Base-by-base conservation (phyloP, 2,113 vertebrate species). In the Varanus komodoensis region DNA sequence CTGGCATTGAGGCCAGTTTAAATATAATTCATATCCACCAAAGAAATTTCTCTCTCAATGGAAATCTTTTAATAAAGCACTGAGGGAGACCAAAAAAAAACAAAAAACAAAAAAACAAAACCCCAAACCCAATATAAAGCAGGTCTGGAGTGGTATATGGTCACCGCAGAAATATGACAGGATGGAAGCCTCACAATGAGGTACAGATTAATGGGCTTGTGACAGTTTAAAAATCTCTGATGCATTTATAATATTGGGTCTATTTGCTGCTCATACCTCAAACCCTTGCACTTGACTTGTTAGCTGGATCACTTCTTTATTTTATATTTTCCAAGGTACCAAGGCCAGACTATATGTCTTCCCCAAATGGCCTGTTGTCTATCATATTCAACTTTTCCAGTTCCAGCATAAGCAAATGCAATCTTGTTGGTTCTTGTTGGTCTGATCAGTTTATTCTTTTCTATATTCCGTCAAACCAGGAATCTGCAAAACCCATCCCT, bases 61-160 rank as follows among this genome's bases (percentile, higher is more conserved):
- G 71, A 89, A 82, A 92, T 71, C 8, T 64, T 69, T 86, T 52
- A 85, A 79, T 8, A 7, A 21, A 68, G 8, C 8, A 11, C 75
- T 84, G 8, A 23, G 38, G 29, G 7, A 34, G n/a, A 25, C 27
- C 61, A 27, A 73, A 88, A 84, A 54, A 44, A 44, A 44, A 44
- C 38, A n/a, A n/a, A n/a, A n/a, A n/a, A n/a, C n/a, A n/a, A n/a
- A n/a, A n/a, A n/a, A n/a, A n/a, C n/a, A n/a, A n/a, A n/a, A n/a
- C n/a, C n/a, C n/a, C n/a, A n/a, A n/a, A n/a, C 38, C 38, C 34
- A 69, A 29, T 11, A 27, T 3, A 80, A 48, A 71, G 9, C 23
- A 23, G 34, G 48, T 38, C 34, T 69, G 27, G 57, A 80, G n/a
- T 80, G 48, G 34, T 84, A 84, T 91, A 88, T 50, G 86, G 44